Evolutionary conservation across 2,888 invertebrate species (phyloP), one percentile per base, ranked within the genome.

Genomic region (Coleophora flavipennella): DNA sequence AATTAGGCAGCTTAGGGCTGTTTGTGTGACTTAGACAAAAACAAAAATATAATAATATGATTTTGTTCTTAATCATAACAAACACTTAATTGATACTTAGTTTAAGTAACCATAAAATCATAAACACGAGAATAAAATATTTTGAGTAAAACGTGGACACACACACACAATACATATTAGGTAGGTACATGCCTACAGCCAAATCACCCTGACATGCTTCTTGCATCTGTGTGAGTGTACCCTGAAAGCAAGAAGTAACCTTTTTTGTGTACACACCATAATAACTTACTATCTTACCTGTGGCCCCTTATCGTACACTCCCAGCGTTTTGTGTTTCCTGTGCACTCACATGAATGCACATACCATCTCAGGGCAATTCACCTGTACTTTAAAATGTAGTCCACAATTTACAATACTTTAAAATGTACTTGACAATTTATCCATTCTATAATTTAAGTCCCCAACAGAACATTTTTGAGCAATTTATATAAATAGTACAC

Each of bases 11-110:
- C n/a, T n/a, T n/a, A n/a, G n/a, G n/a, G n/a, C n/a, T n/a, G n/a
- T n/a, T n/a, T 58, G 54, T 67, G 76, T 73, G 73, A 77, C 75
- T 74, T 72, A 75, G 68, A 65, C 6, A 49, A 57, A 62, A 60
- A 71, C 58, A 62, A 62, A 62, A 63, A 62, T 58, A 37, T 55
- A 62, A n/a, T n/a, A n/a, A n/a, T n/a, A n/a, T n/a, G n/a, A n/a
- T n/a, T 63, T 72, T 75, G 68, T 73, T 71, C 66, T 57, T 48
- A 62, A 64, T 71, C 66, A 57, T 48, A 62, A 64, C 52, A 57
- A 64, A 62, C 55, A 65, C 54, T 57, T 55, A 45, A 43, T 51
- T 57, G 58, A 57, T 65, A 55, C 43, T 59, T 58, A 48, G 48
- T 58, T 50, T 54, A 57, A 71, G 73, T 78, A 77, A 78, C 75